Evolutionary conservation across 2,888 invertebrate genomes (phyloP).

Genomic region (Hirtodrosophila trivittata): DNA sequence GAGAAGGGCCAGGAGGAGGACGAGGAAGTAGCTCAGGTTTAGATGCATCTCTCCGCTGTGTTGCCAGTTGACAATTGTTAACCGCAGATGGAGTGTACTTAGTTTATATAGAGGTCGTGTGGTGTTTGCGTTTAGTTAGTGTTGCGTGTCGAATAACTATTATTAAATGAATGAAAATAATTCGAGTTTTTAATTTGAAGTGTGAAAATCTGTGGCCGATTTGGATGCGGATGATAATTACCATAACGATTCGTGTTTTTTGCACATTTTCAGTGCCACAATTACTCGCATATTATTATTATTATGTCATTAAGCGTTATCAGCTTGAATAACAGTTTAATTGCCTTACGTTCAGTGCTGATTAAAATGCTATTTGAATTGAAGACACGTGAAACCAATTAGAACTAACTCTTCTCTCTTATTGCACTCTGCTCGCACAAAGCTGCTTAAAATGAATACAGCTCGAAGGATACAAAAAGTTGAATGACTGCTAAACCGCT

Average conservation of each 20-base stretch:
- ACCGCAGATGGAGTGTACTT: rapidly evolving
- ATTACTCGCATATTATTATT: constrained; percentile 14
- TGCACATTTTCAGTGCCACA: constrained; percentile 6
- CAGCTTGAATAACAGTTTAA: constrained; percentile 5
- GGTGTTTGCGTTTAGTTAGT: constrained; percentile 2
- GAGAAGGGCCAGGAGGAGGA: constrained; percentile 35
- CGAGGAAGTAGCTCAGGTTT: constrained; percentile 25
- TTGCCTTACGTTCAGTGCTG: constrained; percentile 11
- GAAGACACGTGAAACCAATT: constrained; percentile 31
- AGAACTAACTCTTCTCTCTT: not conserved
- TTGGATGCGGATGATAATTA: constrained; percentile 7
- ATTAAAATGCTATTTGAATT: not conserved
- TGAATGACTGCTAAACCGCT: too few species aligned
- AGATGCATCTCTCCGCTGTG: constrained; percentile 44
- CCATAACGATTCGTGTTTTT: constrained; percentile 3
- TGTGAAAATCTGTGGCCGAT: constrained; percentile 26
- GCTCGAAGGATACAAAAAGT: too few species aligned
- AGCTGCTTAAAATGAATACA: too few species aligned
- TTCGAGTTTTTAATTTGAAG: constrained; percentile 8
- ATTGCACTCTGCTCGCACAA: too few species aligned
- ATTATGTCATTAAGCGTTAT: constrained; percentile 21
- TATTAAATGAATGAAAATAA: constrained; percentile 16
- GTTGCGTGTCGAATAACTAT: constrained; percentile 46
- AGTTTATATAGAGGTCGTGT: constrained; percentile 21
- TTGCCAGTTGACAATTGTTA: constrained; percentile 22